Base-by-base conservation (phyloP, 2,797 vertebrate species). In the Myotis pilosus region DNA sequence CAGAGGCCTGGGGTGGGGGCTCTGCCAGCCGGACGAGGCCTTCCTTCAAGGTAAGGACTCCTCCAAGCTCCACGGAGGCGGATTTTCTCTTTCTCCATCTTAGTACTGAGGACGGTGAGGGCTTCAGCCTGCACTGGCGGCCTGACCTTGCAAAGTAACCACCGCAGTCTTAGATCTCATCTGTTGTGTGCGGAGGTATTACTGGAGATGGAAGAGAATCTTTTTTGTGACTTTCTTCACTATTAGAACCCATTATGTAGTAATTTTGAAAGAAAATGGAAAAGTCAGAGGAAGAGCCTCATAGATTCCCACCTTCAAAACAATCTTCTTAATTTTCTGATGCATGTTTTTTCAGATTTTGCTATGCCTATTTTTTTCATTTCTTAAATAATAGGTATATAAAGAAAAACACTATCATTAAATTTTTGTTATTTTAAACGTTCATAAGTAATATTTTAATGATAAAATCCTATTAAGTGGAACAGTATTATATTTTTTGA, bases 21-120 rank as follows among this genome's bases (percentile, higher is more conserved):
- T 30, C 4, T 3, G 0, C 6, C 62, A 23, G 55, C 17, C 11
- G 0, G 38, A 33, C 4, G 28, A 28, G 11, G 3, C 7, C 28
- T n/a, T 20, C 23, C 23, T 71, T 17, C 49, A 0, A 8, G 2
- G 6, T 22, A 17, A 25, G 2, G 30, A 3, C 36, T 17, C 22
- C 0, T 55, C 10, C 33, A 4, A 22, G 8, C 20, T 69, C 30
- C 5, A 0, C 1, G 4, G 17, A 12, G 12, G 8, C 2, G 3
- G 16, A 51, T 81, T 57, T 57, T 57, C 55, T 57, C 55, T 57
- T 57, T 57, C 55, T 57, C 55, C 55, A 23, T 57, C 55, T 57
- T 57, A 57, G 55, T 25, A 23, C 10, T 23, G 55, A 57, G 55
- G 55, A 57, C 22, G 3, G 55, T 23, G 22, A 57, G 55, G 55